A percentile compares a stretch with the other conserved stretches of the same genome.
Conservation (phyloP, 2,113 vertebrate species). For the Triplophysa rosa region DNA sequence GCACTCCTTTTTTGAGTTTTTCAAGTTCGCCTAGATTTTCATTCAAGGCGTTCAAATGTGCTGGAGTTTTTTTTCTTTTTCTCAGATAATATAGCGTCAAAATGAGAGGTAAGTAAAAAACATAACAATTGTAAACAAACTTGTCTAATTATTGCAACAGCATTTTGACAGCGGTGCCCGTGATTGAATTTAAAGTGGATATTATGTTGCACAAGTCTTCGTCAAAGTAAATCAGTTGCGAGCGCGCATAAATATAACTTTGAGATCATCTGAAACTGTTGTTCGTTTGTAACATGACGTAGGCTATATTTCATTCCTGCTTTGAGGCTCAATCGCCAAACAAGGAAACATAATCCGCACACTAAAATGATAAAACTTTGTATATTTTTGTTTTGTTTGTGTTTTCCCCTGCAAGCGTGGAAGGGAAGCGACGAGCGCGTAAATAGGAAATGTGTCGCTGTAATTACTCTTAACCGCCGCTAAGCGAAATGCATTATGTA, state of each 20-base stretch:
- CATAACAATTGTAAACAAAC: background rate
- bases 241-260: slow-evolving; percentile 18
- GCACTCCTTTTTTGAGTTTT: slow-evolving; percentile 63
- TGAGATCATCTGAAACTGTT: slow-evolving; percentile 9
- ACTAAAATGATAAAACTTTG: slow-evolving; percentile 15
- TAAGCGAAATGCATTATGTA: slow-evolving; percentile 70
- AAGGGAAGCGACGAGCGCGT: background rate
- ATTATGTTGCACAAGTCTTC: background rate
- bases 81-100: slow-evolving; percentile 57
- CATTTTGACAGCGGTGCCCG: background rate
- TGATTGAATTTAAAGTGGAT: background rate
- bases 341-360: background rate
- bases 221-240: background rate
- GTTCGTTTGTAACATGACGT: background rate
- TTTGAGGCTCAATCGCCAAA: background rate
- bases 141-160: background rate
- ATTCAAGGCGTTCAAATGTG: slow-evolving; percentile 46
- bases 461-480: slow-evolving; percentile 54
- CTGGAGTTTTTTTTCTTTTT: slow-evolving; percentile 67
- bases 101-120: slow-evolving; percentile 76
- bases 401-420: slow-evolving; percentile 13
- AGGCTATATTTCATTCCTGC: background rate
- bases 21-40: slow-evolving; percentile 31
- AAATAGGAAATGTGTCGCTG: slow-evolving; percentile 39
- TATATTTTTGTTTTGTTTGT: background rate